Conservation (phyloP, 2,797 vertebrate genomes). For the Leptoclinus maculatus region DNA sequence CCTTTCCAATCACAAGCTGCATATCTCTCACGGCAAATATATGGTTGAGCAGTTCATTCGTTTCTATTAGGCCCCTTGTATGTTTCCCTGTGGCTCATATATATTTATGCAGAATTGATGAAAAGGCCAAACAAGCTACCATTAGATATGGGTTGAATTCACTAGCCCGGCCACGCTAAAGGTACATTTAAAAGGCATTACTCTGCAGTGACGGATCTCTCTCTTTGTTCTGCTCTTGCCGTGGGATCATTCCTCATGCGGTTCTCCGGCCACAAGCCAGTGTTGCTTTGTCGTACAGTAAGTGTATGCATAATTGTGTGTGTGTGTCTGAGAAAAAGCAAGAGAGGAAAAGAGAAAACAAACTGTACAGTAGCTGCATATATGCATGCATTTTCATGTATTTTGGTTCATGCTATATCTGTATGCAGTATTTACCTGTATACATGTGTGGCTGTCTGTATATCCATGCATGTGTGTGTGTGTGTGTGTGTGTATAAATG, state of each 20-base stretch:
- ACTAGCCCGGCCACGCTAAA: slow-evolving; percentile 77
- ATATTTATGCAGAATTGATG: slow-evolving; percentile 89
- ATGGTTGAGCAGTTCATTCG: slow-evolving; percentile 99
- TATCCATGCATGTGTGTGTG: slow-evolving; percentile 6
- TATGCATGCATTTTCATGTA: slow-evolving; percentile 2
- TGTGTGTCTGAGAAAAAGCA: slow-evolving; percentile 19
- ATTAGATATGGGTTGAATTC: slow-evolving; percentile 87
- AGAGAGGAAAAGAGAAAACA: slow-evolving; percentile 29
- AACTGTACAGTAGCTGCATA: slow-evolving; percentile 20
- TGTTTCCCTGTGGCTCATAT: slow-evolving; percentile 87
- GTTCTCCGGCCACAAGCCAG: slow-evolving; percentile 65
- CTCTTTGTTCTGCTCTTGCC: slow-evolving; percentile 77
- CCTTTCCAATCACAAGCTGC: slow-evolving; percentile 99
- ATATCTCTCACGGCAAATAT: slow-evolving; percentile 99
- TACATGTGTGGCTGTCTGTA: slow-evolving; percentile 9
- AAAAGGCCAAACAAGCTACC: slow-evolving; percentile 88
- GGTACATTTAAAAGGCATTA: slow-evolving; percentile 87
- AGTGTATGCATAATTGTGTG: slow-evolving; percentile 41
- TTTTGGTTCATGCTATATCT: slow-evolving; percentile 4
- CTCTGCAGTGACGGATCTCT: slow-evolving; percentile 81
- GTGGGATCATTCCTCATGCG: slow-evolving; percentile 74
- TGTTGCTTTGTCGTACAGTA: slow-evolving; percentile 59
- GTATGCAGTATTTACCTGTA: slow-evolving; percentile 52
- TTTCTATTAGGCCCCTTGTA: slow-evolving; percentile 99
- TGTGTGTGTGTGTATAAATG: slow-evolving; percentile 35